Conservation (phyloP, 2,888 invertebrate species). For the Nezara viridula region DNA sequence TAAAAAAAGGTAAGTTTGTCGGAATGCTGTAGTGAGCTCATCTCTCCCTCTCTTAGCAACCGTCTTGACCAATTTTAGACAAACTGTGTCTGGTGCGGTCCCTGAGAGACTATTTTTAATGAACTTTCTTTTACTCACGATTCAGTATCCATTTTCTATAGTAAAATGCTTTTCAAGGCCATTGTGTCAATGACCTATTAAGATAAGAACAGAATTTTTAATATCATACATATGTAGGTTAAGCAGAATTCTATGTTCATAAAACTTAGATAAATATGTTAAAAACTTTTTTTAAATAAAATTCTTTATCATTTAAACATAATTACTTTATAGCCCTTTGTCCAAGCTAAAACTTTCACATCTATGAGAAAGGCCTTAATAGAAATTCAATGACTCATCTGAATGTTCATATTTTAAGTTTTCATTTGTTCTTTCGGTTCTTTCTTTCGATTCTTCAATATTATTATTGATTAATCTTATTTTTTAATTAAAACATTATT, state of each 20-base stretch:
- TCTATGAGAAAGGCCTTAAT: neutral
- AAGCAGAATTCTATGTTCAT: neutral
- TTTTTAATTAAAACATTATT: too few species aligned
- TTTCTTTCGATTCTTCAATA: too few species aligned
- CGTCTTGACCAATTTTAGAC: constrained; percentile 37
- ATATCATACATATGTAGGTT: neutral
- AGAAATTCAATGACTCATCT: neutral
- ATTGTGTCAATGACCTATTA: constrained; percentile 39
- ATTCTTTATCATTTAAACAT: neutral
- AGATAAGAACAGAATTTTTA: neutral
- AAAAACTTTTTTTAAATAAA: neutral
- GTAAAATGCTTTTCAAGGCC: constrained; percentile 44
- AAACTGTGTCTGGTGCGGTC: neutral
- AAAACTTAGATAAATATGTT: neutral
- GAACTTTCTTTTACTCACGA: constrained; percentile 25
- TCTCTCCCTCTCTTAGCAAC: constrained; percentile 36
- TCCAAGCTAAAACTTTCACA: neutral
- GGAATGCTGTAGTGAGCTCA: constrained; percentile 38
- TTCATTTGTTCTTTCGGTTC: too few species aligned
- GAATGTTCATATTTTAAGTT: too few species aligned
- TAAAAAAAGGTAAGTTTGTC: constrained; percentile 46
- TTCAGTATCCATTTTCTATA: neutral
- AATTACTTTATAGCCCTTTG: neutral
- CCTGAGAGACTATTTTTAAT: constrained; percentile 22
- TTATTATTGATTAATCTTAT: too few species aligned